Evolutionary conservation across 1,140 invertebrate genomes (phyloP).

Genomic region (Macrosteles quadrilineatus): DNA sequence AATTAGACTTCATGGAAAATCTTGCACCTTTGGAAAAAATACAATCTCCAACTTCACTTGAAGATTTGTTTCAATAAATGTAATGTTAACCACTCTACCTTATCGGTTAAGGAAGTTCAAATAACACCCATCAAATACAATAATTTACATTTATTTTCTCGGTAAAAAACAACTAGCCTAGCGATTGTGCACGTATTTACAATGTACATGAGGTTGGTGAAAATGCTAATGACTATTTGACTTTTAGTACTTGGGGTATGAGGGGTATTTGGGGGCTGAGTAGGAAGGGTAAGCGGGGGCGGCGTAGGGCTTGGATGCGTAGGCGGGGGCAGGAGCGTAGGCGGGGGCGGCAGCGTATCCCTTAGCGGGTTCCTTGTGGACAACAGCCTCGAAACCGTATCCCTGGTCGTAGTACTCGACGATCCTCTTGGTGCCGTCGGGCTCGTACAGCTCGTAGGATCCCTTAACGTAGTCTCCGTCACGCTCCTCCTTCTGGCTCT

Average conservation of each 20-base stretch:
- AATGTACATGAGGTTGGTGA: background rate
- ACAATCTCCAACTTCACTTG: no score
- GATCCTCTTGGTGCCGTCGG: slow-evolving; percentile 40
- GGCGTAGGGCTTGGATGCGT: slow-evolving; percentile 18
- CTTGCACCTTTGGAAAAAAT: no score
- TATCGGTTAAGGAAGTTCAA: no score
- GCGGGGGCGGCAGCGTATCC: background rate
- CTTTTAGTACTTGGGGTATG: slow-evolving; percentile 28
- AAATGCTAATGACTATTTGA: background rate
- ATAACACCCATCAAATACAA: no score
- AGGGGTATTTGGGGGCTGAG: slow-evolving; percentile 40
- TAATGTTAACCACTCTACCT: no score
- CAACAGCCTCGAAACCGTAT: slow-evolving; percentile 21
- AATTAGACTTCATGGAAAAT: no score
- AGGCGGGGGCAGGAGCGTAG: slow-evolving; percentile 7
- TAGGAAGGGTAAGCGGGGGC: slow-evolving; percentile 46
- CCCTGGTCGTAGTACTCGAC: slow-evolving; percentile 33
- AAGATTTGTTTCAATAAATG: no score
- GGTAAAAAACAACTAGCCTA: slow-evolving; percentile 9
- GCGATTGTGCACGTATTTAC: slow-evolving; percentile 7
- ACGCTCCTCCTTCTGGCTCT: slow-evolving; percentile 56
- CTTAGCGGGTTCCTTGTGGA: slow-evolving; percentile 20
- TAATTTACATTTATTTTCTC: no score
- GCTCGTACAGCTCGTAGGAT: slow-evolving; percentile 36
- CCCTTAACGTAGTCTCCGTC: slow-evolving; percentile 56